Percentiles rank a stretch among this genome's conserved stretches.
Conservation (phyloP, 1,140 invertebrate species). For the Formica selysi region DNA sequence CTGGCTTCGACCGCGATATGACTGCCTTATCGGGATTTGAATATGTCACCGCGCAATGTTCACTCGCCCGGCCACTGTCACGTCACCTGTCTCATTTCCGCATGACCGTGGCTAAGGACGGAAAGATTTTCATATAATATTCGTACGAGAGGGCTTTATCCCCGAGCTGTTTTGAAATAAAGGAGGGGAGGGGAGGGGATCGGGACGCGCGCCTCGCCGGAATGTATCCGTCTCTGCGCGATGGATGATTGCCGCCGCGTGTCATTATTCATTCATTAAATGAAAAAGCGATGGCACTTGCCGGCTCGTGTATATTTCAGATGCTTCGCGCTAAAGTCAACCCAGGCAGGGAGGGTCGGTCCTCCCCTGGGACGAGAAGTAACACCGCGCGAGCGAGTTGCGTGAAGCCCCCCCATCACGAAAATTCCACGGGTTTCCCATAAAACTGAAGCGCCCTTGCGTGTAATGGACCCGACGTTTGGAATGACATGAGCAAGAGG, state of each 20-base stretch:
- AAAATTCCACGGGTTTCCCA: constrained; percentile 66
- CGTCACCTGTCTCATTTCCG: constrained; percentile 52
- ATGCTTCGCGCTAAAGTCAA: constrained; percentile 63
- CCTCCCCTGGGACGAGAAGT: constrained; percentile 64
- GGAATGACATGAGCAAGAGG: constrained; percentile 66
- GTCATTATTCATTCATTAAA: constrained; percentile 74
- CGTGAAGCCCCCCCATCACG: constrained; percentile 61
- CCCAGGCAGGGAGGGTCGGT: constrained; percentile 44
- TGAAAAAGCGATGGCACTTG: constrained; percentile 70
- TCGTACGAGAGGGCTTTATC: not conserved
- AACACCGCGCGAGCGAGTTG: constrained; percentile 60
- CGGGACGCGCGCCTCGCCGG: not conserved
- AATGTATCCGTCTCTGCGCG: constrained; percentile 55
- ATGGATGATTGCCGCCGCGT: constrained; percentile 65
- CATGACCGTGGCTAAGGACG: constrained; percentile 32
- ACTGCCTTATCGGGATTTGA: constrained; percentile 55
- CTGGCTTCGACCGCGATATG: constrained; percentile 16
- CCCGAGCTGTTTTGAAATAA: constrained; percentile 42
- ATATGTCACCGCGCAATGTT: constrained; percentile 38
- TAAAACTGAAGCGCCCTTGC: constrained; percentile 72
- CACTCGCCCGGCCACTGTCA: constrained; percentile 34
- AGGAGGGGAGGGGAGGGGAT: not conserved
- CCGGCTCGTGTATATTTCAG: constrained; percentile 75
- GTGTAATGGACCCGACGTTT: constrained; percentile 65
- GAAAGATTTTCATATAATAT: constrained; percentile 49